phyloP scores from a whole-genome alignment of 2,888 invertebrate species.

The Adelognathus sp. region DNA sequence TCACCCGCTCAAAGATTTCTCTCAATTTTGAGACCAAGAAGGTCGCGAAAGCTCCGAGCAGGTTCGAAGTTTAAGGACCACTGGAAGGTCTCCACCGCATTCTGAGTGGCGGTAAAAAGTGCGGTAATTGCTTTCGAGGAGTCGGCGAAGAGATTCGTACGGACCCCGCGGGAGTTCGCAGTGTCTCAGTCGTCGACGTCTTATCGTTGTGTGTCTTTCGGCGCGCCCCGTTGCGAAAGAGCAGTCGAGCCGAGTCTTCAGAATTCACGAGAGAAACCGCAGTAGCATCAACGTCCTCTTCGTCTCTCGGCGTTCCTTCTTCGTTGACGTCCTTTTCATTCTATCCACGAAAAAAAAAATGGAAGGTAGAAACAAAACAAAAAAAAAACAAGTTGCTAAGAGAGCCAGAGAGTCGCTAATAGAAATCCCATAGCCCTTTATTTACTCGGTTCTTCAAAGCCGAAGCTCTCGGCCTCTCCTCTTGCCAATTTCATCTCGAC shows the following conservation, averaged over 20 bases:
- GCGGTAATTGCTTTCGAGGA: slow-evolving; percentile 65
- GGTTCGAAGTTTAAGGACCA: slow-evolving; percentile 53
- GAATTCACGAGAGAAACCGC: slow-evolving; percentile 18
- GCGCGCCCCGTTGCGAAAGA: slow-evolving; percentile 40
- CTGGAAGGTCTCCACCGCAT: slow-evolving; percentile 43
- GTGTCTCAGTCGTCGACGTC: slow-evolving; percentile 32
- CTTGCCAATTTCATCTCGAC: slow-evolving; percentile 67
- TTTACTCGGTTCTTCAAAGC: slow-evolving; percentile 69
- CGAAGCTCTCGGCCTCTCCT: slow-evolving; percentile 66
- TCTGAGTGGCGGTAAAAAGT: slow-evolving; percentile 63
- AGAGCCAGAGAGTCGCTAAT: slow-evolving; percentile 66
- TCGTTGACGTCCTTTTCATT: slow-evolving; percentile 36
- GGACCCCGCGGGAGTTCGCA: slow-evolving; percentile 30
- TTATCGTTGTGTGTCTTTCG: slow-evolving; percentile 18
- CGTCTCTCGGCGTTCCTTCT: background rate
- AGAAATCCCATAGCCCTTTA: slow-evolving; percentile 74
- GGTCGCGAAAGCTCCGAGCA: slow-evolving; percentile 18
- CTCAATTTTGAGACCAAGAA: background rate
- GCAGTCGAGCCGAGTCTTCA: background rate
- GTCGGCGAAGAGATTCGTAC: slow-evolving; percentile 45
- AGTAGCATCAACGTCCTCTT: background rate
- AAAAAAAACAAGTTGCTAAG: background rate
- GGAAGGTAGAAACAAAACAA: background rate
- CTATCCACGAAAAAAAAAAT: slow-evolving; percentile 5
- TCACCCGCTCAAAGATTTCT: background rate